Base-by-base conservation (phyloP, 1,140 invertebrate species). In the Coelopa frigida region DNA sequence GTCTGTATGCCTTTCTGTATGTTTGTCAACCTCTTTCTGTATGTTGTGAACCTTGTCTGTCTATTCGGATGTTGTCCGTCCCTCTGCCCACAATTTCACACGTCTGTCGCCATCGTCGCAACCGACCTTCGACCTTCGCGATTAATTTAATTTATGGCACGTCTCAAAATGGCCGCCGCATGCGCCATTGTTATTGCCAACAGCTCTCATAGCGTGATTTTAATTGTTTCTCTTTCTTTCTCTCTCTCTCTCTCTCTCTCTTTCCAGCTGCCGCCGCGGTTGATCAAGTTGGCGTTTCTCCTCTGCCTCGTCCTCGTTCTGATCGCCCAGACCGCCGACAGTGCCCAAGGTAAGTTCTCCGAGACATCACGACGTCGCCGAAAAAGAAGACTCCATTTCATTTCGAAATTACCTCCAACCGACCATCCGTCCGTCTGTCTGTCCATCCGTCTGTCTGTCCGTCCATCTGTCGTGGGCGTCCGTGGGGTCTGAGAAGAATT, bases 221-320 rank as follows among this genome's bases (percentile, higher is more conserved):
- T n/a, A n/a, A n/a, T n/a, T n/a, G n/a, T n/a, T n/a, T n/a, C n/a
- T n/a, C n/a, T n/a, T n/a, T n/a, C n/a, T n/a, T n/a, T n/a, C n/a
- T n/a, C 17, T 27, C 33, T 29, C 17, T 48, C 33, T 56, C 39
- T 57, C 39, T 46, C 54, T 23, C 20, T 47, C 44, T 47, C 26
- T 46, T 73, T 72, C 15, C 72, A 77, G 76, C 74, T 72, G 70
- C 75, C 75, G 53, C 76, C 76, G 52, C 73, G 75, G 68, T 66
- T 78, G 61, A 55, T 77, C 38, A 66, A 69, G 66, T 72, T 75
- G 68, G 68, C 70, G 29, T 56, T 76, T 59, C 66, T 74, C 51
- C 55, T 75, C 52, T 57, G 76, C 37, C 57, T 78, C 36, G 57
- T 77, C 55, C 53, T 76, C 41, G 72, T 73, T 43, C 66, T 78